These are phyloP conservation scores for Carterocephalus palaemon DNA, from an alignment of 2,888 invertebrate species.

Conservation along the genomic window DNA sequence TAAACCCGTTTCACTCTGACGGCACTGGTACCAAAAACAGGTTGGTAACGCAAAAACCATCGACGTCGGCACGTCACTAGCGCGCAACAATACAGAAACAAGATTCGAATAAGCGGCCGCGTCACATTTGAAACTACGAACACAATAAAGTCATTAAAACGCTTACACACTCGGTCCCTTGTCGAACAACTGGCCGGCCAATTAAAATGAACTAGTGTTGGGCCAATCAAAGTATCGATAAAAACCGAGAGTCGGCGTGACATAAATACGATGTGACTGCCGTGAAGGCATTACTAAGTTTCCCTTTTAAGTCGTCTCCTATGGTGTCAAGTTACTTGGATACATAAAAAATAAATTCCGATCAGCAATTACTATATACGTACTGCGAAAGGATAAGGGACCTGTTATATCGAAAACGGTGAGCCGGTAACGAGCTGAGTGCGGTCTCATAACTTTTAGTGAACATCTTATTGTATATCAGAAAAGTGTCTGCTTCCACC, in stretches of 20 bases:
- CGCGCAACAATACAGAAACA: slow-evolving; percentile 29
- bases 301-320: slow-evolving; percentile 63
- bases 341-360: slow-evolving; percentile 42
- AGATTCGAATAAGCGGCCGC: slow-evolving; percentile 23
- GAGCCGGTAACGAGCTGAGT: slow-evolving; percentile 27
- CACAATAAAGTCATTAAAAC: slow-evolving; percentile 42
- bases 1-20: slow-evolving; percentile 22
- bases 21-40: slow-evolving; percentile 21
- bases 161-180: slow-evolving; percentile 36
- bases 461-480: no score
- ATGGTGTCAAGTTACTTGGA: slow-evolving; percentile 61
- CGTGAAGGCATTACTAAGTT: slow-evolving; percentile 68
- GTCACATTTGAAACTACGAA: slow-evolving; percentile 34
- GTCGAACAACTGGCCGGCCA: slow-evolving; percentile 44
- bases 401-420: background rate
- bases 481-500: no score
- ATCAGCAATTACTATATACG: slow-evolving; percentile 59
- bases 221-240: slow-evolving; percentile 52
- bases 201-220: slow-evolving; percentile 65
- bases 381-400: slow-evolving; percentile 18
- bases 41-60: slow-evolving; percentile 24
- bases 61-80: slow-evolving; percentile 30
- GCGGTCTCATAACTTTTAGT: no score
- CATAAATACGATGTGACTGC: slow-evolving; percentile 62
- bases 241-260: slow-evolving; percentile 47